Evolutionary conservation across 2,888 invertebrate genomes (phyloP).

Genomic region (Pharmacophagus antenor): DNA sequence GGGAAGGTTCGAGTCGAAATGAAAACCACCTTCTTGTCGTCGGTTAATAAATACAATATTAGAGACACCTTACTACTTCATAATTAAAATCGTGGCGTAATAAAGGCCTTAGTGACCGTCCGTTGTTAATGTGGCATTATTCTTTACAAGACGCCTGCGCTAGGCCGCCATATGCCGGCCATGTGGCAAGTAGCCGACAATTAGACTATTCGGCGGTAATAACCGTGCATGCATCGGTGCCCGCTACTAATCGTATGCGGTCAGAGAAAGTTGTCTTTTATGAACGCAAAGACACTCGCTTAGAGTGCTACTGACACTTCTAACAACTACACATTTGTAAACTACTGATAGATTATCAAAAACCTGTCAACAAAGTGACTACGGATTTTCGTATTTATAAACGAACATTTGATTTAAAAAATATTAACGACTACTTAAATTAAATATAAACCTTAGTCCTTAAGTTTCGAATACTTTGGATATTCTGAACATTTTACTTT

Average conservation of each 20-base stretch:
- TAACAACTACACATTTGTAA: background rate
- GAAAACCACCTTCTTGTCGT: too few species aligned
- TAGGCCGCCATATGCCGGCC: conserved; percentile 61
- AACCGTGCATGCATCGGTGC: conserved; percentile 53
- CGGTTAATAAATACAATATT: background rate
- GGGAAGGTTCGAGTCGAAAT: too few species aligned
- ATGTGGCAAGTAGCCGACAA: conserved; percentile 52
- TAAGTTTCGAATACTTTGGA: background rate
- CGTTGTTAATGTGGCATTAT: conserved; percentile 46
- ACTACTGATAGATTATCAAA: background rate
- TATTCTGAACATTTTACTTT: background rate
- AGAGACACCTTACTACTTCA: conserved; percentile 2
- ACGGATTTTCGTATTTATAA: background rate
- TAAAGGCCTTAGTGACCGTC: conserved; percentile 21
- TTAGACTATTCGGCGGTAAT: conserved; percentile 38
- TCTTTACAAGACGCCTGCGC: conserved; percentile 43
- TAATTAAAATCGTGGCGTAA: conserved; percentile 30
- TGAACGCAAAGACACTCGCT: background rate
- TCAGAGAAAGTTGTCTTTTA: conserved; percentile 44
- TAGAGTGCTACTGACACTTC: background rate
- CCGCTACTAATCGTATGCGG: conserved; percentile 41
- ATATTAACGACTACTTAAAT: background rate
- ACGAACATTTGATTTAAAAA: too few species aligned
- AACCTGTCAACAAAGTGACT: background rate
- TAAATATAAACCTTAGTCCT: background rate